Percentiles rank a stretch among this genome's conserved stretches.
These are phyloP conservation scores for Thalassoma bifasciatum DNA, from an alignment of 2,113 vertebrate genomes.

Conservation along the genomic window DNA sequence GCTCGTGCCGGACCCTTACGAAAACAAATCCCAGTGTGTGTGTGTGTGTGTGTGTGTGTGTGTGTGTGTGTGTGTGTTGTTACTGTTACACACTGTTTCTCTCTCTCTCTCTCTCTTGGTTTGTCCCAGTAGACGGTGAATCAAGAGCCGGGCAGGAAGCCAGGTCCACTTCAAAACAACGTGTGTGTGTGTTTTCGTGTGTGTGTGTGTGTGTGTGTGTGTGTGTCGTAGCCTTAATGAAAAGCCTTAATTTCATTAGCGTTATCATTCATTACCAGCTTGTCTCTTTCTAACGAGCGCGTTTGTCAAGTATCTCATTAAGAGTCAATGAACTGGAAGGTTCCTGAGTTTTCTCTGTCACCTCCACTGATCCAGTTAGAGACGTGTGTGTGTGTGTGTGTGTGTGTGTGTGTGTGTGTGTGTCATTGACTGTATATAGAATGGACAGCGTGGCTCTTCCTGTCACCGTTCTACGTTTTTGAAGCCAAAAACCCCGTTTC, in stretches of 20 bases:
- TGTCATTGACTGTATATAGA: no score
- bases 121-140: conserved; percentile 34
- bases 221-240: no score
- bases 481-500: no score
- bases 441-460: no score
- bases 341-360: conserved; percentile 16
- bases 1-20: no score
- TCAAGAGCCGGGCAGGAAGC: conserved; percentile 38
- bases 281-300: conserved; percentile 44
- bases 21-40: no score
- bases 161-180: conserved; percentile 56
- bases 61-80: no score
- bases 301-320: conserved; percentile 55
- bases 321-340: conserved; percentile 48
- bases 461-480: no score
- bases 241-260: conserved; percentile 57
- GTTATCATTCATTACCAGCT: conserved; percentile 46
- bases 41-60: no score
- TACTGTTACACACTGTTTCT: conserved; percentile 38
- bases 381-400: no score
- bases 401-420: no score
- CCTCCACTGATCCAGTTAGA: conserved; percentile 58
- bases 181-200: not conserved
- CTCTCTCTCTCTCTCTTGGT: conserved; percentile 43
- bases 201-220: not conserved